phyloP scores from a whole-genome alignment of 2,113 vertebrate genomes.

The Callocephalon fimbriatum region DNA sequence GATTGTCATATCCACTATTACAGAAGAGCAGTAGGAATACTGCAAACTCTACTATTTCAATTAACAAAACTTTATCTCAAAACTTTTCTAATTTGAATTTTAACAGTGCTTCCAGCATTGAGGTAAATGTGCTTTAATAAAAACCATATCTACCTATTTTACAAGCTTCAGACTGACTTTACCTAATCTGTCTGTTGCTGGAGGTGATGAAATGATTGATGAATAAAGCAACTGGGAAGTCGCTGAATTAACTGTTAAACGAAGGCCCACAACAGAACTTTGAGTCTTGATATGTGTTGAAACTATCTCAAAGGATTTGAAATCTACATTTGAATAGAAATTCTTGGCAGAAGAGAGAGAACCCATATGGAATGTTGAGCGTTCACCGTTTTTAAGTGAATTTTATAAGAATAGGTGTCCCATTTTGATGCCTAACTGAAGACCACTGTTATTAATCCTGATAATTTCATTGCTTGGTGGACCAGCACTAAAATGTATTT shows the following conservation, averaged over 20 bases:
- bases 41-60: background rate
- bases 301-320: background rate
- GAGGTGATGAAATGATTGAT: background rate
- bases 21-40: background rate
- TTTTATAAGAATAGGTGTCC: background rate
- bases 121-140: background rate
- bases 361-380: background rate
- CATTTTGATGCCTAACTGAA: background rate
- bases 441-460: background rate
- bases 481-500: background rate
- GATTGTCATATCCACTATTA: background rate
- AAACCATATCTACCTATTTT: background rate
- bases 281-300: background rate
- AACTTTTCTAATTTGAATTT: background rate
- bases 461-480: background rate
- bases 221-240: slow-evolving; percentile 4
- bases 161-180: background rate
- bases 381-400: background rate
- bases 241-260: background rate
- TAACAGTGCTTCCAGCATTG: background rate
- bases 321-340: background rate
- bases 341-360: background rate
- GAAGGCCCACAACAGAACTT: background rate
- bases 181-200: background rate
- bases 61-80: background rate